A percentile compares a stretch with the other conserved stretches of the same genome.
These are phyloP conservation scores for Huso huso DNA, from an alignment of 2,797 vertebrate genomes.

Conservation along the genomic window DNA sequence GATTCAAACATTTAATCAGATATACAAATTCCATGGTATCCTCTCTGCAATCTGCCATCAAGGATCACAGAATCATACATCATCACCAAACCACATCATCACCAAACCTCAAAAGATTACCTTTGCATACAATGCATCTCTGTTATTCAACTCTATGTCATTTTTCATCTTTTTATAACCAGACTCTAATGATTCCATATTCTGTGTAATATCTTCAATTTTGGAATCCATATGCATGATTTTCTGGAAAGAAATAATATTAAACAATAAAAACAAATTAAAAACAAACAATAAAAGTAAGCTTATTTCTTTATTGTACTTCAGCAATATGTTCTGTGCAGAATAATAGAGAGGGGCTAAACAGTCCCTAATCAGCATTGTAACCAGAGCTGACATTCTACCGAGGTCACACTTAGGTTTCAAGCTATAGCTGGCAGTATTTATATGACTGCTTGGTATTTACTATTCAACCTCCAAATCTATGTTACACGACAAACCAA, in stretches of 20 bases:
- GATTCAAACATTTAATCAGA: neutral
- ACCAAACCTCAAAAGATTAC: neutral
- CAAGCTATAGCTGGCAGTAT: too few species aligned
- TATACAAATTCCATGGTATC: neutral
- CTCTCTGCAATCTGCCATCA: too few species aligned
- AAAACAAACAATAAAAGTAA: neutral
- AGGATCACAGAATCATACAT: too few species aligned
- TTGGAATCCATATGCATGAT: neutral
- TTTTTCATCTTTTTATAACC: slow-evolving; percentile 1
- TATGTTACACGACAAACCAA: too few species aligned
- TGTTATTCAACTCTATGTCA: neutral
- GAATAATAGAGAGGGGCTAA: too few species aligned
- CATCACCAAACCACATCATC: too few species aligned
- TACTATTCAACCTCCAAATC: too few species aligned
- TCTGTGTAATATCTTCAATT: neutral
- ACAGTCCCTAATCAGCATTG: too few species aligned
- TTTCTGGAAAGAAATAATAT: slow-evolving; percentile 7
- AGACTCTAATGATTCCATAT: slow-evolving; percentile 1
- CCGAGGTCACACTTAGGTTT: too few species aligned
- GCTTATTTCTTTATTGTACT: neutral
- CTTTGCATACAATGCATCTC: neutral
- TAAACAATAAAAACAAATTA: neutral
- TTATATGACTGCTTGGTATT: too few species aligned
- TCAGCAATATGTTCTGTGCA: too few species aligned
- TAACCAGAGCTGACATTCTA: too few species aligned